A percentile compares a stretch with the other conserved stretches of the same genome.
Evolutionary conservation across 1,140 invertebrate species (phyloP).

Genomic region (Episyrphus balteatus): DNA sequence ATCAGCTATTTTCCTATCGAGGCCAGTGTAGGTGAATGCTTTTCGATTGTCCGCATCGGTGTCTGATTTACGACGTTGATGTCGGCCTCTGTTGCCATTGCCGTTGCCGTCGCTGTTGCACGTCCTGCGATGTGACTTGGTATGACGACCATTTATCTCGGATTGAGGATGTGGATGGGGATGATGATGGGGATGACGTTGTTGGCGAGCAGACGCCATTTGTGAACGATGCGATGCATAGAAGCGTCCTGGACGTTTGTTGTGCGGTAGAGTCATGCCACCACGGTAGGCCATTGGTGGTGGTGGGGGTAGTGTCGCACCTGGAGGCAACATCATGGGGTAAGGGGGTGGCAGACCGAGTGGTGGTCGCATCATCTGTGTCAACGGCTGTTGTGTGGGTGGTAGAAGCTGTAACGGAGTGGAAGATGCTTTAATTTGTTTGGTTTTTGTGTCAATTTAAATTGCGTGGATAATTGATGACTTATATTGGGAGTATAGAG

Average conservation of each 20-base stretch:
- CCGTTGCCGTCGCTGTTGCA: neutral
- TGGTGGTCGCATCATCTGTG: conserved; percentile 1
- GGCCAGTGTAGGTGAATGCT: conserved; percentile 27
- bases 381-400: conserved; percentile 4
- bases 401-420: conserved; percentile 9
- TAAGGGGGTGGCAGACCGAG: conserved; percentile 13
- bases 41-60: conserved; percentile 22
- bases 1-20: conserved; percentile 31
- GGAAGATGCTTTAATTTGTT: no score
- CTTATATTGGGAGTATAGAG: no score
- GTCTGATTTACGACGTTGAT: conserved; percentile 31
- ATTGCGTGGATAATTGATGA: no score
- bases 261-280: conserved; percentile 25
- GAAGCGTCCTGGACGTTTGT: conserved; percentile 16
- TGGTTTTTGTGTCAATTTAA: no score
- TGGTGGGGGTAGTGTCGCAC: conserved; percentile 3
- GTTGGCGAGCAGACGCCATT: conserved; percentile 1
- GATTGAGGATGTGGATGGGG: conserved; percentile 8
- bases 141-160: neutral
- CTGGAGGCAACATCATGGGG: conserved; percentile 11
- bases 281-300: conserved; percentile 2
- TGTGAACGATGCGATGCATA: conserved; percentile 1
- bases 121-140: neutral
- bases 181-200: conserved; percentile 21
- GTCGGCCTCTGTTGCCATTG: conserved; percentile 5